Percentiles rank a stretch among this genome's conserved stretches.
Conservation (phyloP, 2,888 invertebrate genomes). For the Orchestes rusci region DNA sequence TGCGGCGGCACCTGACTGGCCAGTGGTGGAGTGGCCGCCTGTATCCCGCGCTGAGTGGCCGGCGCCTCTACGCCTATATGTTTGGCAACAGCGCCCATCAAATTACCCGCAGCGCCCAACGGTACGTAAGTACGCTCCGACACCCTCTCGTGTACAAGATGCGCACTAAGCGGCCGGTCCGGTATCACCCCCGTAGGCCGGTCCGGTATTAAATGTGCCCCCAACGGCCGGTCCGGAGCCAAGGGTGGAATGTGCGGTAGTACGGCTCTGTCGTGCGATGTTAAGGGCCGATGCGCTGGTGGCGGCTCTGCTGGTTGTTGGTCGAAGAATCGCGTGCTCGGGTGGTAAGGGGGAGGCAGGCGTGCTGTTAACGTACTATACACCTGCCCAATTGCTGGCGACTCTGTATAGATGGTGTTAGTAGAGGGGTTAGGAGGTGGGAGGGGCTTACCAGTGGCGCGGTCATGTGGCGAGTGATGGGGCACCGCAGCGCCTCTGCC, state of each 20-base stretch:
- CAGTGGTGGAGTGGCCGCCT: conserved; percentile 59
- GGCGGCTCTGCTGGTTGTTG: conserved; percentile 55
- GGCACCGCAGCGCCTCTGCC: conserved; percentile 56
- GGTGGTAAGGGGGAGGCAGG: conserved; percentile 45
- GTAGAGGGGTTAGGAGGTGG: not conserved
- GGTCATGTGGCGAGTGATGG: conserved; percentile 63
- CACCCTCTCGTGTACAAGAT: conserved; percentile 18
- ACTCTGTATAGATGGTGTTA: conserved; percentile 43
- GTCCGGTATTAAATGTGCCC: conserved; percentile 30
- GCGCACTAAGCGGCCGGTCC: conserved; percentile 36
- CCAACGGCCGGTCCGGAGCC: conserved; percentile 35
- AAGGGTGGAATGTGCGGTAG: conserved; percentile 38
- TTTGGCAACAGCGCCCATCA: conserved; percentile 41
- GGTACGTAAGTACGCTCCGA: conserved; percentile 7
- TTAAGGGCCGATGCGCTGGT: conserved; percentile 50
- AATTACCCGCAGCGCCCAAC: conserved; percentile 42
- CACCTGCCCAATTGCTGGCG: conserved; percentile 52
- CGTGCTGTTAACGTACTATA: conserved; percentile 53
- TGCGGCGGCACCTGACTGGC: conserved; percentile 75
- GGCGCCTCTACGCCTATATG: conserved; percentile 48
- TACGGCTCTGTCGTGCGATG: conserved; percentile 42
- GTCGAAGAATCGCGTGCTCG: conserved; percentile 51
- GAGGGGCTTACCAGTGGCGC: conserved; percentile 50
- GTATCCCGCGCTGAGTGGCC: conserved; percentile 48
- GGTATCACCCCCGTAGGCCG: conserved; percentile 26